These are phyloP conservation scores for Bombus sylvicola DNA, from an alignment of 1,140 invertebrate species.

Conservation along the genomic window DNA sequence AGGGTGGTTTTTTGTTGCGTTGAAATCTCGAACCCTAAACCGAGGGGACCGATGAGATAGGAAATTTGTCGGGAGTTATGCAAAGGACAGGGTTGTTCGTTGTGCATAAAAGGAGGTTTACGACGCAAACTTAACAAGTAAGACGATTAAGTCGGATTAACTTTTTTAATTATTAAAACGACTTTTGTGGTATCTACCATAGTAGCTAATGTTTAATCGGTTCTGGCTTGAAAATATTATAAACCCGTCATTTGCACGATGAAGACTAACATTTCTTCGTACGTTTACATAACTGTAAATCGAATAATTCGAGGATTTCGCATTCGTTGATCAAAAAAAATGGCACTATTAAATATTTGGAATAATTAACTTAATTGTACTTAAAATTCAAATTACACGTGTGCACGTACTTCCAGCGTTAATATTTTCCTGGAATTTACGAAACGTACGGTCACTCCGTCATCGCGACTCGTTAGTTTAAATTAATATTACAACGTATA, in stretches of 20 bases:
- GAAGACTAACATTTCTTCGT: background rate
- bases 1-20: constrained; percentile 33
- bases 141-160: background rate
- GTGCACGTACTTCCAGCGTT: background rate
- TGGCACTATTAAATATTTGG: background rate
- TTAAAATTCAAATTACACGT: constrained; percentile 10
- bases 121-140: background rate
- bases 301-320: background rate
- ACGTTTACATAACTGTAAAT: background rate
- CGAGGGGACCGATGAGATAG: constrained; percentile 20
- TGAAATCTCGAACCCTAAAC: constrained; percentile 24
- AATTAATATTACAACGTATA: background rate
- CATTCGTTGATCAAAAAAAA: background rate
- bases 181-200: background rate
- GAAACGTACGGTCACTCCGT: background rate
- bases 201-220: background rate
- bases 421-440: constrained; percentile 9
- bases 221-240: background rate
- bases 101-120: background rate
- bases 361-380: background rate
- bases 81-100: constrained; percentile 20
- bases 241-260: too few relatives aligned
- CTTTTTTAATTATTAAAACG: constrained; percentile 12
- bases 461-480: background rate
- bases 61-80: constrained; percentile 34